These are phyloP conservation scores for Xenus cinereus DNA, from an alignment of 2,113 vertebrate genomes.

Conservation along the genomic window DNA sequence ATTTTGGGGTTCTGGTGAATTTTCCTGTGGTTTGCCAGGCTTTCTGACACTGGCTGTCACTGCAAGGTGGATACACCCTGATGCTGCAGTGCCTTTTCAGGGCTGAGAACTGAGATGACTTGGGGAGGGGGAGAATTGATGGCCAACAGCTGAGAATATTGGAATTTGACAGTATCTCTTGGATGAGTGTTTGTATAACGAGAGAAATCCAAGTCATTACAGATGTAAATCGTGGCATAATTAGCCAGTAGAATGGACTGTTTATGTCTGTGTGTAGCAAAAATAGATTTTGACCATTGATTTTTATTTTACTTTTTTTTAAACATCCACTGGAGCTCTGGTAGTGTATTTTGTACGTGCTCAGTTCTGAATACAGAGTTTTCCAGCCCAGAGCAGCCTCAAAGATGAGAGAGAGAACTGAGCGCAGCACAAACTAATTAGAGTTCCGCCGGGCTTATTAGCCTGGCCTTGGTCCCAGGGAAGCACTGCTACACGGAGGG, in stretches of 20 bases:
- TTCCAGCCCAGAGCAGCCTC: background rate
- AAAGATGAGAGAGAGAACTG: background rate
- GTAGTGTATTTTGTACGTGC: background rate
- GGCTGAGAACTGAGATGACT: background rate
- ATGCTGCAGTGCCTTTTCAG: background rate
- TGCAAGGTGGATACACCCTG: background rate
- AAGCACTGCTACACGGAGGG: background rate
- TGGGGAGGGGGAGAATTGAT: background rate
- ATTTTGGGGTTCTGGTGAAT: background rate
- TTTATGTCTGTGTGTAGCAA: background rate
- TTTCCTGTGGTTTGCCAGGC: background rate
- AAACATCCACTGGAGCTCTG: background rate
- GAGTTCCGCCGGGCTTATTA: rapidly evolving
- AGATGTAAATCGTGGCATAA: background rate
- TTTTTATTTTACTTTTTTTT: background rate
- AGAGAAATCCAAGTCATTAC: background rate
- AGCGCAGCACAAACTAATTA: background rate
- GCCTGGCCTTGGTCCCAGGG: background rate
- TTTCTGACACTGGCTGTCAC: background rate
- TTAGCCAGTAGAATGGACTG: background rate
- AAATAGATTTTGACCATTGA: background rate
- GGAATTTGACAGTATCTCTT: background rate
- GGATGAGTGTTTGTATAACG: background rate
- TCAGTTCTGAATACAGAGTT: background rate
- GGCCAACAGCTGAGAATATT: background rate